Conservation (phyloP, 30 jellyfish, hydroid and myxozoan genomes). For the Clytia hemisphaerica region DNA sequence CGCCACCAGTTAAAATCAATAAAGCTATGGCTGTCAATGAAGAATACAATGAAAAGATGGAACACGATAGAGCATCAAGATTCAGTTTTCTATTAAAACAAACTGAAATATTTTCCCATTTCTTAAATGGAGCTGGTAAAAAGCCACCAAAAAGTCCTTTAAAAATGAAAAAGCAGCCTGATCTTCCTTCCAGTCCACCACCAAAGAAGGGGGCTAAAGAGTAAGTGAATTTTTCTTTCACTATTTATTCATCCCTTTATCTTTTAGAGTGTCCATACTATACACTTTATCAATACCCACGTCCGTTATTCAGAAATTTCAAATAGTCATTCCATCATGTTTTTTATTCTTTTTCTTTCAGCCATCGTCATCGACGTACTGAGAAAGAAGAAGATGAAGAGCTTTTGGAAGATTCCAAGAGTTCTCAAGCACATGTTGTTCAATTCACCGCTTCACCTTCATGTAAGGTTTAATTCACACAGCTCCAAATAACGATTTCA, state of each 20-base stretch:
- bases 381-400: conserved; percentile 97
- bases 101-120: conserved; percentile 91
- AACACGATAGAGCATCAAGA: conserved; percentile 87
- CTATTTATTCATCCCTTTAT: too few relatives aligned
- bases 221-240: conserved; percentile 24
- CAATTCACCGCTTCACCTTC: conserved; percentile 92
- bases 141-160: conserved; percentile 96
- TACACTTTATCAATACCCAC: too few relatives aligned
- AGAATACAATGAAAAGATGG: conserved; percentile 84
- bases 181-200: conserved; percentile 55
- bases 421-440: conserved; percentile 69
- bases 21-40: conserved; percentile 34
- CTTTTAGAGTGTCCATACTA: too few relatives aligned
- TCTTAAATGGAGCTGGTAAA: conserved; percentile 78
- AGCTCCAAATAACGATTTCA: too few relatives aligned
- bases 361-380: conserved; percentile 95
- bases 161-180: conserved; percentile 83
- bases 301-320: too few relatives aligned
- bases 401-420: conserved; percentile 76
- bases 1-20: conserved; percentile 17
- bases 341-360: conserved; percentile 6
- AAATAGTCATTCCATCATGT: not conserved
- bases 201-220: conserved; percentile 52
- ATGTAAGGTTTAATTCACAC: too few relatives aligned
- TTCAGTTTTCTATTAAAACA: conserved; percentile 75